phyloP scores from a whole-genome alignment of 23 tunicate genomes.

The Clavelina lepadiformis region DNA sequence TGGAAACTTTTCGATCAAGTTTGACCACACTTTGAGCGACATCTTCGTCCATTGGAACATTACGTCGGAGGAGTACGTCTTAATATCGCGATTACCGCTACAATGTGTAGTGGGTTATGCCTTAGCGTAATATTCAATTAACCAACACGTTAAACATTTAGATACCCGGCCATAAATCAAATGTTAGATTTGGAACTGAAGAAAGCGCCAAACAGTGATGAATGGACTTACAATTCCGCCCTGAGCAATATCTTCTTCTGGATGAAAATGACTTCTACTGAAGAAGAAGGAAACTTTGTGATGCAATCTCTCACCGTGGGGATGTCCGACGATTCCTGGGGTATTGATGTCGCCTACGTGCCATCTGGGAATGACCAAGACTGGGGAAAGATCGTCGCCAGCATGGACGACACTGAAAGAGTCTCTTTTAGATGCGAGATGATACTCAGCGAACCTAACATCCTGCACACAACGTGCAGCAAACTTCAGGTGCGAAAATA shows the following conservation, averaged over 20 bases:
- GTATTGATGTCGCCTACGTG: not conserved
- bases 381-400: not conserved
- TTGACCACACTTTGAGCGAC: constrained; percentile 4
- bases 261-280: not conserved
- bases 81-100: no score
- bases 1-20: not conserved
- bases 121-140: no score
- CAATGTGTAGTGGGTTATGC: no score
- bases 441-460: no score
- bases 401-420: no score
- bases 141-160: no score
- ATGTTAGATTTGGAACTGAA: no score
- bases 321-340: constrained; percentile 4
- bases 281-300: not conserved
- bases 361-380: not conserved
- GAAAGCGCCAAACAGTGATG: no score
- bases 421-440: no score
- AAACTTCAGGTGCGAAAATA: no score
- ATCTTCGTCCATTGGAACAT: not conserved
- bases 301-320: constrained; percentile 3
- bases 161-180: no score
- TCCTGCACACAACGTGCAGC: no score
- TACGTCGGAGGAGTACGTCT: constrained; percentile 2
- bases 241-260: not conserved
- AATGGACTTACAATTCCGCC: not conserved